phyloP scores from a whole-genome alignment of 35 echinoderm and acorn worm genomes.

The Holothuria glaberrima region DNA sequence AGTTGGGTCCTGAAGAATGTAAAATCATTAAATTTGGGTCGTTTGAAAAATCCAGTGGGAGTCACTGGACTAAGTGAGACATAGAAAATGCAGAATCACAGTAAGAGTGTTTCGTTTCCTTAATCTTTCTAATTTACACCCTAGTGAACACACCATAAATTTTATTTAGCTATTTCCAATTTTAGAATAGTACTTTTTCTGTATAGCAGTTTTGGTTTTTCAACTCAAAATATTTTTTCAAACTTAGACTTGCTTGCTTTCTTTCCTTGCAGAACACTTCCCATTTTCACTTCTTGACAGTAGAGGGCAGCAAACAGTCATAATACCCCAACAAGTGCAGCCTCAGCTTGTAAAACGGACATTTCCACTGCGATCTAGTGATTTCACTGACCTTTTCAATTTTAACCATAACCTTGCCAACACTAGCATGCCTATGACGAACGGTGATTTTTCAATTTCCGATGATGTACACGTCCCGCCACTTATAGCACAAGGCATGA shows the following conservation, averaged over 20 bases:
- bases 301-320: constrained; percentile 59
- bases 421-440: constrained; percentile 52
- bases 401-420: constrained; percentile 72
- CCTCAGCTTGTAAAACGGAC: constrained; percentile 77
- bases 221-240: no score
- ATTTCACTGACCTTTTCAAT: constrained; percentile 69
- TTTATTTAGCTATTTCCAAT: background rate
- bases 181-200: background rate
- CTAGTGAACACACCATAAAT: background rate
- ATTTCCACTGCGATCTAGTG: constrained; percentile 74
- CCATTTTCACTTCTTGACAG: background rate
- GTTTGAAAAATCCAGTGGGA: no score
- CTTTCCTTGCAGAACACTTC: background rate
- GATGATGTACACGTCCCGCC: constrained; percentile 61
- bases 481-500: constrained; percentile 82
- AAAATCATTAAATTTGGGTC: no score
- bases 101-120: no score
- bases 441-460: constrained; percentile 42
- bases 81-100: no score
- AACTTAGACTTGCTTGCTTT: no score
- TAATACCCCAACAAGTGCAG: constrained; percentile 61
- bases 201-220: background rate
- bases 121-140: background rate
- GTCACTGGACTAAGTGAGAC: no score
- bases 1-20: no score